Base-by-base conservation (phyloP, 1,140 invertebrate species). In the Drosophila obscura region DNA sequence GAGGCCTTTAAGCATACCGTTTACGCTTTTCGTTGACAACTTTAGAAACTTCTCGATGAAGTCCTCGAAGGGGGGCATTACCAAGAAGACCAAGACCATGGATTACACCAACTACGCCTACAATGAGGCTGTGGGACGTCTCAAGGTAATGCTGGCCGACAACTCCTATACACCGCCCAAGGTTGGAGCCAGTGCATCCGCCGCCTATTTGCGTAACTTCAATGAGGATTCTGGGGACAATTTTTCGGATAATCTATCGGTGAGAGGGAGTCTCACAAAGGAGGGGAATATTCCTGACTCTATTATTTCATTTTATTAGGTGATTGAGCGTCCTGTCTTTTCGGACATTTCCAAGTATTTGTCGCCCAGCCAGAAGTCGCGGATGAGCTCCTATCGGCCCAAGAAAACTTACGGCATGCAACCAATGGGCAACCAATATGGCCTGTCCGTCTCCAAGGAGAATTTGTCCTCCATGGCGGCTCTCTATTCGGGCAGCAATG, bases 51-150 rank as follows among this genome's bases (percentile, higher is more conserved):
- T 85, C 64, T 77, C 88, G 31, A 91, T 91, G 87, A 91, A 88
- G 76, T 83, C 81, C 65, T 77, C 83, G 44, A 91, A 87, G 66
- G 84, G 72, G 58, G 83, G 73, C 45, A 82, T 90, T 52, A 76
- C 67, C 49, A 92, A 91, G 84, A 94, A 94, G 81, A 91, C 85
- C 75, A 94, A 94, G 80, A 93, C 94, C 22, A 94, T 95, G 43
- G 95, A 97, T 92, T 96, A 96, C 78, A 96, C 96, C 0, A 96
- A 97, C 80, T 93, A 95, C 57, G 96, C 95, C 3, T 96, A 97
- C 78, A 94, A 95, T 73, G 96, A 97, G 92, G 96, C 96, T 3
- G 96, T 97, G 1, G 94, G 95, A 0, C 94, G 96, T 59, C 87
- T 97, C 8, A 94, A 95, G 88, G 95, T 96, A 89, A 94, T 96